These are phyloP conservation scores for Tinea trinotella DNA, from an alignment of 2,888 invertebrate genomes.

Conservation along the genomic window DNA sequence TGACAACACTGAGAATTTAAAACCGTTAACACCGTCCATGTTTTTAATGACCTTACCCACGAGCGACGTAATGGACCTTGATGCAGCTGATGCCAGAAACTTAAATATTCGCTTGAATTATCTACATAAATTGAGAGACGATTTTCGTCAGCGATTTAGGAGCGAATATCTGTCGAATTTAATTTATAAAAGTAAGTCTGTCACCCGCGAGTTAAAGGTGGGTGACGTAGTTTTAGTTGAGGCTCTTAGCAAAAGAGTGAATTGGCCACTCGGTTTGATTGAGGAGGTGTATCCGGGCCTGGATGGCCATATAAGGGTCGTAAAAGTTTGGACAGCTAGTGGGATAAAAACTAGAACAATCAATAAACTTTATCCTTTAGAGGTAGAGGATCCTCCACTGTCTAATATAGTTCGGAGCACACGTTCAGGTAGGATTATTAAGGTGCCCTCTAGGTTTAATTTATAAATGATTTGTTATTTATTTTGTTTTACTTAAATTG, in stretches of 20 bases:
- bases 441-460: too few relatives aligned
- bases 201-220: background rate
- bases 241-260: background rate
- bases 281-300: background rate
- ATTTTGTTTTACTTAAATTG: too few relatives aligned
- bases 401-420: too few relatives aligned
- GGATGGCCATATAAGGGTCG: slow-evolving; percentile 11
- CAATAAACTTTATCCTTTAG: slow-evolving; percentile 14
- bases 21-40: slow-evolving; percentile 15
- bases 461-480: too few relatives aligned
- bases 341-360: background rate
- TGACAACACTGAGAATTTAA: background rate
- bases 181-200: background rate
- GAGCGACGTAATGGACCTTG: slow-evolving; percentile 20
- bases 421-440: too few relatives aligned
- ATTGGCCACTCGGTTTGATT: slow-evolving; percentile 15
- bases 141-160: slow-evolving; percentile 22
- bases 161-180: slow-evolving; percentile 13
- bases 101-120: background rate
- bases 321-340: background rate
- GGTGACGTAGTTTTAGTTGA: slow-evolving; percentile 19
- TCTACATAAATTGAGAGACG: background rate
- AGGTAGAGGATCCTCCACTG: slow-evolving; percentile 6
- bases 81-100: background rate
- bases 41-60: slow-evolving; percentile 9